A percentile compares a stretch with the other conserved stretches of the same genome.
phyloP scores from a whole-genome alignment of 2,113 vertebrate genomes.

The Camelus bactrianus region DNA sequence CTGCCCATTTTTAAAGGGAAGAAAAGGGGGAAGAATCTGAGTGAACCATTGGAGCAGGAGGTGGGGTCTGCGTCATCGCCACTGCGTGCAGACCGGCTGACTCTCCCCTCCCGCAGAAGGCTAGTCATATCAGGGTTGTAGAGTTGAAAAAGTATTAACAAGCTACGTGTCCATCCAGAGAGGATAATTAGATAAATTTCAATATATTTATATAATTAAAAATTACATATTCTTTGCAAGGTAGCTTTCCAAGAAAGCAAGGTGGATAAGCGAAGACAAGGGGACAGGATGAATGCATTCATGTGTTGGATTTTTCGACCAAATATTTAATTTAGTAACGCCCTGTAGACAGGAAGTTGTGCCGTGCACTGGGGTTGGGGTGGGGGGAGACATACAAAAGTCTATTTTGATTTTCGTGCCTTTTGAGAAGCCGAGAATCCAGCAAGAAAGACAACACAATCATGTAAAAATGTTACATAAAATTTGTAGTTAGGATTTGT shows the following conservation, averaged over 20 bases:
- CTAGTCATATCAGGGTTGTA: background rate
- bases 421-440: background rate
- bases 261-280: background rate
- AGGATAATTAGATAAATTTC: background rate
- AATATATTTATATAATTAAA: background rate
- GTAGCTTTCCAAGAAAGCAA: background rate
- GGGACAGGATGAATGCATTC: background rate
- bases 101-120: no score
- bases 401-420: background rate
- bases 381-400: background rate
- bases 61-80: no score
- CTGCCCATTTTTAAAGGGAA: no score
- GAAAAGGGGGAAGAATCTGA: no score
- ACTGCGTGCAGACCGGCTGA: no score
- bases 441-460: background rate
- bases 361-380: background rate
- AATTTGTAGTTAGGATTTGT: background rate
- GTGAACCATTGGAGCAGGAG: no score
- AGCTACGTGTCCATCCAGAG: background rate
- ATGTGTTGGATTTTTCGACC: background rate
- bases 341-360: background rate
- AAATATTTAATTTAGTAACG: background rate
- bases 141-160: background rate
- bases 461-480: background rate
- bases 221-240: background rate